These are phyloP conservation scores for Dicrurus megarhynchus DNA, from an alignment of 2,113 vertebrate genomes.

Conservation along the genomic window DNA sequence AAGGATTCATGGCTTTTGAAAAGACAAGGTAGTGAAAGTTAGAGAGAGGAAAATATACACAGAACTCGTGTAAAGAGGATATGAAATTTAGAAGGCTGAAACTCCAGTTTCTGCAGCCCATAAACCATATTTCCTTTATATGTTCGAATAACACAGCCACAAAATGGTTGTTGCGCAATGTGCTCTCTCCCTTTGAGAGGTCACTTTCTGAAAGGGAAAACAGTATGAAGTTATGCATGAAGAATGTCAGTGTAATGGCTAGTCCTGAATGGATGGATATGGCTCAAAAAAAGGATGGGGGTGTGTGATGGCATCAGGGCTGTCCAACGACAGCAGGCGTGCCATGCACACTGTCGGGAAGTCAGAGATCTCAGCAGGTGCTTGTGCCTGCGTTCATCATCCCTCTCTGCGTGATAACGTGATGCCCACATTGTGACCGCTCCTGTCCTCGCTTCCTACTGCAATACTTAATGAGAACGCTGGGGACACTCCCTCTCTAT, in stretches of 20 bases:
- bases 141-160: background rate
- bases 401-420: fast-evolving
- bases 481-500: background rate
- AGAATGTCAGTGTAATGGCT: background rate
- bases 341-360: background rate
- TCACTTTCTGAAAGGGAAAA: background rate
- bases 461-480: background rate
- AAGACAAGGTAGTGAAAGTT: background rate
- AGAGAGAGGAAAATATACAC: background rate
- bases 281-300: background rate
- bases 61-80: background rate
- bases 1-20: background rate
- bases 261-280: background rate
- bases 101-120: background rate
- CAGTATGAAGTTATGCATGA: background rate
- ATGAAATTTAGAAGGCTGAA: background rate
- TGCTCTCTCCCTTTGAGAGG: background rate
- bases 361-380: background rate
- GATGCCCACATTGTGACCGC: background rate
- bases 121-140: background rate
- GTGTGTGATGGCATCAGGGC: background rate
- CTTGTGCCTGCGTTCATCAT: background rate
- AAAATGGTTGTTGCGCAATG: background rate
- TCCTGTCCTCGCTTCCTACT: background rate
- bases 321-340: background rate